Percentiles rank a stretch among this genome's conserved stretches.
phyloP scores from a whole-genome alignment of 1,140 invertebrate genomes.

The Diorhabda carinulata region DNA sequence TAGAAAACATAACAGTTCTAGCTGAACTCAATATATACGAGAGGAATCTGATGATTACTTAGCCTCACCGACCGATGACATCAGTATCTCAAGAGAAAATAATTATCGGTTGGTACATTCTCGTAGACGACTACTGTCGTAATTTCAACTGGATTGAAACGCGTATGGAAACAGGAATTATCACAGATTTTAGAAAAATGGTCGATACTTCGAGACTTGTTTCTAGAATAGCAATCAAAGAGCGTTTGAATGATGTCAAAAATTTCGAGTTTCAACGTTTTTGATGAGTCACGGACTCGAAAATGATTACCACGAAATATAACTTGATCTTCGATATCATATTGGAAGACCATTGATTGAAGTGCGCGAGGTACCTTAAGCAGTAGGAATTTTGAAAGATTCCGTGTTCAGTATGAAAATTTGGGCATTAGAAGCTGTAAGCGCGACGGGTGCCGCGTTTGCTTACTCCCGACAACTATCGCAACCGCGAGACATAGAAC shows the following conservation, averaged over 20 bases:
- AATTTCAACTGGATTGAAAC: slow-evolving; percentile 24
- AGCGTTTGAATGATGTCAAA: background rate
- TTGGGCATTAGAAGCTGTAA: background rate
- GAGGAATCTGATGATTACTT: slow-evolving; percentile 23
- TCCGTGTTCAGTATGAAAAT: background rate
- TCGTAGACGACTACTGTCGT: slow-evolving; percentile 21
- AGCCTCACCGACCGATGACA: slow-evolving; percentile 21
- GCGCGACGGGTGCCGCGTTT: background rate
- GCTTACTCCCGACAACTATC: background rate
- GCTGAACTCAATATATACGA: background rate
- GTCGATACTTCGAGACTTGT: background rate
- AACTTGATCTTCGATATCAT: background rate
- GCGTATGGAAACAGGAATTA: background rate
- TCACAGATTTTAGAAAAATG: background rate
- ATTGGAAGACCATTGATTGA: background rate
- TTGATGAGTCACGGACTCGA: background rate
- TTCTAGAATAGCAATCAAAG: background rate
- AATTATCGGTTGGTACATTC: slow-evolving; percentile 26
- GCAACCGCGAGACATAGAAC: background rate
- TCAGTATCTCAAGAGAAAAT: slow-evolving; percentile 23
- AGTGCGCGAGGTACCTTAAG: background rate
- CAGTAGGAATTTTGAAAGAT: background rate
- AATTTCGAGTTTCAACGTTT: background rate
- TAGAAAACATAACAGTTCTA: no score
- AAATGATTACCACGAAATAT: background rate